These are phyloP conservation scores for Protonemura montana DNA, from an alignment of 2,888 invertebrate species.

Conservation along the genomic window DNA sequence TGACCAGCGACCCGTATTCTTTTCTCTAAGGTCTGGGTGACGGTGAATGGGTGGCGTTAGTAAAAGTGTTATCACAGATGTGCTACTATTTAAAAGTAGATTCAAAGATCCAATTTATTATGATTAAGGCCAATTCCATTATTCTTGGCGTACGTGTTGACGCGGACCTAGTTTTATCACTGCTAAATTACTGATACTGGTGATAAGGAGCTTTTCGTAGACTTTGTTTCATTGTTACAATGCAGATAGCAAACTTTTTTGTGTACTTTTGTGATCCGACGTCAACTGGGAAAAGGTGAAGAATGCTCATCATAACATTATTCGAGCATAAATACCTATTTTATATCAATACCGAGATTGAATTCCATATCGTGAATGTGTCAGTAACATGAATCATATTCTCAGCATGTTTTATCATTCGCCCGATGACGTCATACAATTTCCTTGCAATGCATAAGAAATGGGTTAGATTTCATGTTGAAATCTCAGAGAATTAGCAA, in stretches of 20 bases:
- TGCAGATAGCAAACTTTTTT: background rate
- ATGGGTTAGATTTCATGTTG: background rate
- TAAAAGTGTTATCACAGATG: too few relatives aligned
- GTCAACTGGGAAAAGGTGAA: background rate
- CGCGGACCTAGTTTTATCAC: background rate
- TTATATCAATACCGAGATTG: too few relatives aligned
- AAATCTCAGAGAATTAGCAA: background rate
- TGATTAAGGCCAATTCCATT: background rate
- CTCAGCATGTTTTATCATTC: too few relatives aligned
- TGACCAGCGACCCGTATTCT: too few relatives aligned
- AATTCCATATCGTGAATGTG: too few relatives aligned
- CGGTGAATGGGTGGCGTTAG: too few relatives aligned
- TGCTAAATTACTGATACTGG: background rate
- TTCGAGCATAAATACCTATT: background rate
- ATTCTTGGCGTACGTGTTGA: conserved; percentile 20
- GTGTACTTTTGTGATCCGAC: background rate
- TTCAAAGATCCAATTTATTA: background rate
- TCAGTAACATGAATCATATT: too few relatives aligned
- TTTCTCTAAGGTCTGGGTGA: too few relatives aligned
- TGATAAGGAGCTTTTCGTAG: background rate
- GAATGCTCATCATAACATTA: background rate
- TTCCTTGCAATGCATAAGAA: background rate
- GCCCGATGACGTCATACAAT: background rate
- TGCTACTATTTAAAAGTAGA: background rate
- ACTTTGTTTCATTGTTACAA: background rate